Base-by-base conservation (phyloP, 2,888 invertebrate genomes). In the Priocnemis perturbator region DNA sequence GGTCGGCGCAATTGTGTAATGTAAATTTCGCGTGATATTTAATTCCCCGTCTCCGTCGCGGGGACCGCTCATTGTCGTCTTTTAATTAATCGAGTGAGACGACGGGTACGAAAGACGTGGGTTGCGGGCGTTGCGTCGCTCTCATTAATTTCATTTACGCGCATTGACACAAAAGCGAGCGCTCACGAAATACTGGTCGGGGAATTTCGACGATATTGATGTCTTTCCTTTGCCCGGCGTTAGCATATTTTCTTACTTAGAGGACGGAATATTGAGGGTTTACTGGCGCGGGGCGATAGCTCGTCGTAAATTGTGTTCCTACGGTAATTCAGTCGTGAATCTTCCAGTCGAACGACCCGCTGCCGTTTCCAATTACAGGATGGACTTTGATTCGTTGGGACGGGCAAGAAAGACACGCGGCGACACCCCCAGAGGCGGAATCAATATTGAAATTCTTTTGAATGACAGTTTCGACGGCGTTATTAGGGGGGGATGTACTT, bases 241-340 rank as follows among this genome's bases (percentile, higher is more conserved):
- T 77, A 77, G 77, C 77, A 75, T 75, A 75, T 77, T 77, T 74
- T 64, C 70, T 64, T 70, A 44, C 37, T 23, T 57, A 44, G 56
- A 47, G 60, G 64, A 68, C 50, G 69, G 55, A 67, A 77, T 74
- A 77, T 74, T 71, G 77, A 71, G 71, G 74, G 65, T 61, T 68
- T 55, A 64, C 64, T 23, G 47, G 45, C 58, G 30, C 61, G 50
- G 59, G 37, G 37, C 37, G 37, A 37, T 37, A 11, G 37, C 37
- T 11, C 37, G 37, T 9, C 57, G 74, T 76, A 71, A 78, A 78
- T 78, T 78, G 74, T 78, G 78, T 74, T 76, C 74, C 64, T 72
- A 76, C 76, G 70, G 72, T 76, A 76, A 78, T 78, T 78, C 78
- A 72, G 69, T 76, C 76, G 78, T 70, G 76, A 78, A 78, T 78